Conservation (phyloP, 2,888 invertebrate genomes). For the Drosophila falleni region DNA sequence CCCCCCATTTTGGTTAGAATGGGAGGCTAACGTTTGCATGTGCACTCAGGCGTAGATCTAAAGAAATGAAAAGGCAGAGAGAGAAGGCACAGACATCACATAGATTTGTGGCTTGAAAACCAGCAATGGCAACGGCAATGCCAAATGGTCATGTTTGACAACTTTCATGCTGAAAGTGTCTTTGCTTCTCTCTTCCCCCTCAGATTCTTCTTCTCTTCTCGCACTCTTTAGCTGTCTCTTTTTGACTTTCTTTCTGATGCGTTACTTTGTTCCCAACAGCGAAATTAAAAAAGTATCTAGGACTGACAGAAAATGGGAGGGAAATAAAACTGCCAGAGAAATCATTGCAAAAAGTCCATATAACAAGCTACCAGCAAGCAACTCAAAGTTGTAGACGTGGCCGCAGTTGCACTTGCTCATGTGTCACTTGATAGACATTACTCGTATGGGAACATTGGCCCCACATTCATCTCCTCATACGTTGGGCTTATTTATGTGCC, state of each 20-base stretch:
- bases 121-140: constrained; percentile 58
- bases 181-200: constrained; percentile 8
- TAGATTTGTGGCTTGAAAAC: constrained; percentile 74
- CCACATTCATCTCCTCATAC: constrained; percentile 17
- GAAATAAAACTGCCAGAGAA: constrained; percentile 24
- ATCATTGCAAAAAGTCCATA: constrained; percentile 43
- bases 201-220: neutral
- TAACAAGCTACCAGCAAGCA: constrained; percentile 42
- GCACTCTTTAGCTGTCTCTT: neutral
- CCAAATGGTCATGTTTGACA: constrained; percentile 79
- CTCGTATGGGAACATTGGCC: constrained; percentile 10
- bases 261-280: constrained; percentile 67
- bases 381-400: constrained; percentile 5
- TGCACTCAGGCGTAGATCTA: constrained; percentile 79
- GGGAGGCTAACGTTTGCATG: constrained; percentile 72
- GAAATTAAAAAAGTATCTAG: constrained; percentile 58
- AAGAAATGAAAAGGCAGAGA: constrained; percentile 72
- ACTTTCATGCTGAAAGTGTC: constrained; percentile 45
- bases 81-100: constrained; percentile 31
- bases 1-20: constrained; percentile 26
- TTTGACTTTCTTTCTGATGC: constrained; percentile 41
- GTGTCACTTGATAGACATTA: constrained; percentile 61
- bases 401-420: constrained; percentile 45
- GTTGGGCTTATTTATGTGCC: constrained; percentile 60
- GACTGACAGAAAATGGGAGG: constrained; percentile 27